Conservation (phyloP, 2,113 vertebrate species). For the Anguilla rostrata region DNA sequence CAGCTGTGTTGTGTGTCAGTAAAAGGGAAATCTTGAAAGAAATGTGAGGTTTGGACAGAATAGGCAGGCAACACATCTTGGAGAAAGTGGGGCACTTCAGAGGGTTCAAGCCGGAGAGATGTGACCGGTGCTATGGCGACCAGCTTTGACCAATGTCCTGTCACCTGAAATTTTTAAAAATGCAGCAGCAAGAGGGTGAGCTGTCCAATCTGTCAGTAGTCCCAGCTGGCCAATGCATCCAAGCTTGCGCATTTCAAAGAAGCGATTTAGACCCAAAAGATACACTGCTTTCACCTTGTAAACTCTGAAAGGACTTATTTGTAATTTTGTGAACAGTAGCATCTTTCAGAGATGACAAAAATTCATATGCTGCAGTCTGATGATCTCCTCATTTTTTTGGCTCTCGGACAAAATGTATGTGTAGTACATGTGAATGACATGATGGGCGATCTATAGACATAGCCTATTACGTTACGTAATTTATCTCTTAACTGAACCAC, state of each 20-base stretch:
- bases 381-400: not conserved
- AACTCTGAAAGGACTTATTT: not conserved
- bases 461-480: too few relatives aligned
- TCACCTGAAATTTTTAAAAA: not conserved
- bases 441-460: too few relatives aligned
- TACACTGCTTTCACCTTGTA: not conserved
- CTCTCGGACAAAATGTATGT: not conserved
- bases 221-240: not conserved
- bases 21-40: not conserved
- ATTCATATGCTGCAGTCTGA: not conserved
- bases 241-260: not conserved
- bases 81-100: conserved; percentile 3
- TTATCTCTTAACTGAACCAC: too few relatives aligned
- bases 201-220: not conserved
- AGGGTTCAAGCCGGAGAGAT: not conserved
- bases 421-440: too few relatives aligned
- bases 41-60: not conserved
- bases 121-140: not conserved
- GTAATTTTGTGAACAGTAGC: not conserved
- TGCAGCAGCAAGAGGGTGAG: not conserved
- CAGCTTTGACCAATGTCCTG: not conserved
- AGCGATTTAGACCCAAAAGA: not conserved
- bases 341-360: not conserved
- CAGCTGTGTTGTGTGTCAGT: not conserved
- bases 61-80: not conserved